Evolutionary conservation across 2,113 vertebrate species (phyloP).

Genomic region (Bufo bufo): DNA sequence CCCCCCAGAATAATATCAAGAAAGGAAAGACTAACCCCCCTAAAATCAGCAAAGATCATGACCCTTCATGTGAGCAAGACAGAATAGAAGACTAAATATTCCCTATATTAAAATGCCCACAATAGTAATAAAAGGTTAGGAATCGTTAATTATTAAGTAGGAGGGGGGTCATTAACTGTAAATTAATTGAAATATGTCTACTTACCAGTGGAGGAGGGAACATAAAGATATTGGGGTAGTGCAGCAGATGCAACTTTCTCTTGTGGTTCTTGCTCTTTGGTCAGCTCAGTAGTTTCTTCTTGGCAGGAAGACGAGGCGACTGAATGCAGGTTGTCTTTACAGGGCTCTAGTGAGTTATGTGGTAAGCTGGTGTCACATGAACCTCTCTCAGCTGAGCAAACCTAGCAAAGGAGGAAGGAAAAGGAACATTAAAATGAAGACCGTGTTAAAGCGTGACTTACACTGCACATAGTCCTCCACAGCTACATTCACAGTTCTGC

Average conservation of each 20-base stretch:
- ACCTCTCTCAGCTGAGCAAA: neutral
- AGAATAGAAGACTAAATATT: too few species aligned
- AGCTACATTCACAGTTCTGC: too few species aligned
- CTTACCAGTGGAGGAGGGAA: conserved; percentile 84
- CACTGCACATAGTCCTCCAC: neutral
- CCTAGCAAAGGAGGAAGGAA: neutral
- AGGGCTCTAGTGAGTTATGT: conserved; percentile 10
- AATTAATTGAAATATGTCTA: neutral
- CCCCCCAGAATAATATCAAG: too few species aligned
- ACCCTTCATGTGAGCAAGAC: too few species aligned
- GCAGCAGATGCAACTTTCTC: conserved; percentile 65
- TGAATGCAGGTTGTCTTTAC: conserved; percentile 54
- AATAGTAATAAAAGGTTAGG: too few species aligned
- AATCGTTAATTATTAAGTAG: too few species aligned
- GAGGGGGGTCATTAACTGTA: neutral
- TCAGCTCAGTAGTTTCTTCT: conserved; percentile 41
- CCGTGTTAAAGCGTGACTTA: neutral
- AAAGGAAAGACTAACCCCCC: too few species aligned
- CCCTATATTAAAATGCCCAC: too few species aligned
- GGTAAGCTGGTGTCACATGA: neutral
- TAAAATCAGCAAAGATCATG: too few species aligned
- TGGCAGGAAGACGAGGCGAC: conserved; percentile 44
- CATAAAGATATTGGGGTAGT: conserved; percentile 80
- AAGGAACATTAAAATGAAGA: neutral
- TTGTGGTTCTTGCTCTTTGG: conserved; percentile 60